Percentiles rank a stretch among this genome's conserved stretches.
Conservation (phyloP, 2,888 invertebrate species). For the Rutpela maculata region DNA sequence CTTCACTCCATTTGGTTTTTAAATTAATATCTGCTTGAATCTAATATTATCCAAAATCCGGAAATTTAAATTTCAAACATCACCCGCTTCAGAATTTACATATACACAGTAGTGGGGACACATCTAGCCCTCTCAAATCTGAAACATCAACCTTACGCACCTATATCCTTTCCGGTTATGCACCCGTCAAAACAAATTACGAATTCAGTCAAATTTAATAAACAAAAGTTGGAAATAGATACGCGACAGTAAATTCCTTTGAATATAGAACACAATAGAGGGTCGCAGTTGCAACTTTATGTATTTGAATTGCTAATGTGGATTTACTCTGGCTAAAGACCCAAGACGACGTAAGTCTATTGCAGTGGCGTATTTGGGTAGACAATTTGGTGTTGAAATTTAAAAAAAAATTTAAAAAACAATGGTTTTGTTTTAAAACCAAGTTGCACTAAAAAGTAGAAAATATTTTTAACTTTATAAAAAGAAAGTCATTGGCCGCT, state of each 20-base stretch:
- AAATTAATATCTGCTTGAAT: background rate
- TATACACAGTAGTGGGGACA: background rate
- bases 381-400: background rate
- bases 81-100: background rate
- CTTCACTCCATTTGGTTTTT: background rate
- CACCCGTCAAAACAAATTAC: slow-evolving; percentile 50
- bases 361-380: background rate
- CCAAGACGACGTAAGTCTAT: slow-evolving; percentile 8
- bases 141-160: slow-evolving; percentile 4
- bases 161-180: slow-evolving; percentile 7
- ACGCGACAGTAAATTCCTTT: slow-evolving; percentile 48
- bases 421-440: no score
- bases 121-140: background rate
- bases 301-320: slow-evolving; percentile 33
- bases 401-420: background rate
- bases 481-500: no score
- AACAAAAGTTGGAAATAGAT: slow-evolving; percentile 54
- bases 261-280: slow-evolving; percentile 29
- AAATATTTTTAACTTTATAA: no score
- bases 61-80: background rate
- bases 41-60: slow-evolving; percentile 3
- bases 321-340: slow-evolving; percentile 32
- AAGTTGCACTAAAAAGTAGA: no score
- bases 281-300: slow-evolving; percentile 23
- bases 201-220: slow-evolving; percentile 51